Conservation (phyloP, 2,113 vertebrate species). For the Cisticola juncidis region DNA sequence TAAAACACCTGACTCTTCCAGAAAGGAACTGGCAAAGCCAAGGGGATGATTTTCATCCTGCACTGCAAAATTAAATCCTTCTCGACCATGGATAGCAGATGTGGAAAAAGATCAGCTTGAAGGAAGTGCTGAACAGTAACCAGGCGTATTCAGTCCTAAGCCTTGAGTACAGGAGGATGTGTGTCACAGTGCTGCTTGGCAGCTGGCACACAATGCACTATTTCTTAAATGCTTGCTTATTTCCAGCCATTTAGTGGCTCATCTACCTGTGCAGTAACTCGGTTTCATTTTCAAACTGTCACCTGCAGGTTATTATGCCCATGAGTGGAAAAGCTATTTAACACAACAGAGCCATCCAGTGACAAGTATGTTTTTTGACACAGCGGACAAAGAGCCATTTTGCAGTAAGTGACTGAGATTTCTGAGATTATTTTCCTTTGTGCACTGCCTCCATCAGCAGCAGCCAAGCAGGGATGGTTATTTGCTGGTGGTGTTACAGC, state of each 20-base stretch:
- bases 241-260: not conserved
- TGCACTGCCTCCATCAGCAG: not conserved
- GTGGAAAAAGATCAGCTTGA: not conserved
- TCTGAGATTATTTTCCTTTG: not conserved
- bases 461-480: not conserved
- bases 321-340: constrained; percentile 80
- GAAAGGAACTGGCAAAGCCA: not conserved
- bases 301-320: constrained; percentile 84
- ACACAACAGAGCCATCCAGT: constrained; percentile 71
- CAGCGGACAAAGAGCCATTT: constrained; percentile 80
- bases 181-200: not conserved
- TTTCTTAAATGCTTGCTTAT: not conserved
- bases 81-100: not conserved
- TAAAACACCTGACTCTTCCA: not conserved
- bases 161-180: not conserved
- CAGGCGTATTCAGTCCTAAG: not conserved
- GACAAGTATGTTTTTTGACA: constrained; percentile 87
- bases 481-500: not conserved
- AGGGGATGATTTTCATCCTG: not conserved
- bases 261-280: not conserved
- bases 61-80: not conserved
- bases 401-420: constrained; percentile 81
- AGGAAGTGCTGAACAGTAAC: not conserved
- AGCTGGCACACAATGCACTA: not conserved
- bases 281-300: not conserved